These are phyloP conservation scores for Setophaga coronata DNA, from an alignment of 2,113 vertebrate genomes.

Conservation along the genomic window DNA sequence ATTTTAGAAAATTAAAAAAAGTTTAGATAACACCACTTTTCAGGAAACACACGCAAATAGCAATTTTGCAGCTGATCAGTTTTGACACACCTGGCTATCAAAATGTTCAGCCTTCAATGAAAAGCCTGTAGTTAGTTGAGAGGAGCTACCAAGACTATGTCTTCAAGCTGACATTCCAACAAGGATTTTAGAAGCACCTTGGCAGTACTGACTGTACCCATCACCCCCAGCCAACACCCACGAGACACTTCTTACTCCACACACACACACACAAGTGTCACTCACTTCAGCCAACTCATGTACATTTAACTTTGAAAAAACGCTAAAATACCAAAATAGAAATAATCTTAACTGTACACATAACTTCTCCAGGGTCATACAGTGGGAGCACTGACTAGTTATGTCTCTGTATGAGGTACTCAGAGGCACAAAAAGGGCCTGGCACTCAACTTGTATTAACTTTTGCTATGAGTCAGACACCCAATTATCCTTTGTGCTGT, in stretches of 20 bases:
- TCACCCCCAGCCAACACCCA: neutral
- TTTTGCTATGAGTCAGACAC: slow-evolving; percentile 11
- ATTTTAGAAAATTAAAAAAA: neutral
- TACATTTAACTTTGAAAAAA: neutral
- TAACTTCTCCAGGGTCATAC: neutral
- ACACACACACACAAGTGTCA: neutral
- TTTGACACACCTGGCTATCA: neutral
- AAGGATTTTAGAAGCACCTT: neutral
- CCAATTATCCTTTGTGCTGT: slow-evolving; percentile 14
- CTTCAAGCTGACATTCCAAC: neutral
- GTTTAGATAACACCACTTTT: neutral
- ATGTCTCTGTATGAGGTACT: neutral
- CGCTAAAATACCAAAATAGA: neutral
- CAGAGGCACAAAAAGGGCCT: neutral
- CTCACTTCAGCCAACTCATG: neutral
- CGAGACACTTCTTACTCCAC: neutral
- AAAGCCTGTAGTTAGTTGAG: neutral
- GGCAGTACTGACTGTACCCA: neutral
- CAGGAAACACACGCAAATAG: neutral
- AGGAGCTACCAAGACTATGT: neutral
- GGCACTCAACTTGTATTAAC: slow-evolving; percentile 4
- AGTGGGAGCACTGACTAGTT: neutral
- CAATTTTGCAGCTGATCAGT: neutral
- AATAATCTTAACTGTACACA: neutral
- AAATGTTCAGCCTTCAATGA: neutral